Evolutionary conservation across 2,113 vertebrate genomes (phyloP).

Genomic region (Xiphophorus couchianus): DNA sequence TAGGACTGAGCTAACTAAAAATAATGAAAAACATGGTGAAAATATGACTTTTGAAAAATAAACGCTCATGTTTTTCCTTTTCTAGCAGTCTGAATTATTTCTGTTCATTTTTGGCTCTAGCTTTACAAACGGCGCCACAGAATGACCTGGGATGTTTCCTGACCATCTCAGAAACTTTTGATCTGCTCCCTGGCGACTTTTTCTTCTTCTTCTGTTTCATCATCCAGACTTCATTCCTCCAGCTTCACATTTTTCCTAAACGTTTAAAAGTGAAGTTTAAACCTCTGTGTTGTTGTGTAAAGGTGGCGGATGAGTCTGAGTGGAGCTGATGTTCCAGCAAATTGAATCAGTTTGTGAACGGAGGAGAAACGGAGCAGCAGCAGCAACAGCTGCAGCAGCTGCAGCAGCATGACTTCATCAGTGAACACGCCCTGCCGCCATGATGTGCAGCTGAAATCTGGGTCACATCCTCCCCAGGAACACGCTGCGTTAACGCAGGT

Average conservation of each 20-base stretch:
- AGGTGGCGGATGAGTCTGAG: no score
- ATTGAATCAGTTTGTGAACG: conserved; percentile 40
- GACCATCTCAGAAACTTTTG: no score
- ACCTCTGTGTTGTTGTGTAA: background rate
- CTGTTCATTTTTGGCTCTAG: no score
- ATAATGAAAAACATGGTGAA: no score
- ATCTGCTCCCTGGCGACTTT: no score
- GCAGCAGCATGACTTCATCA: no score
- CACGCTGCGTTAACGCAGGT: background rate
- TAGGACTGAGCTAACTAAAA: no score
- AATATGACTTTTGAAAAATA: no score
- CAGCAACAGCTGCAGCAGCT: background rate
- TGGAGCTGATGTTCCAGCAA: conserved; percentile 10
- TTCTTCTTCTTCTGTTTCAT: conserved; percentile 17
- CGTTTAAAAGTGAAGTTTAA: background rate
- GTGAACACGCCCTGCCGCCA: conserved; percentile 10
- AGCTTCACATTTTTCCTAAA: background rate
- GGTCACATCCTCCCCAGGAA: conserved; percentile 45
- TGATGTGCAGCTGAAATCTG: conserved; percentile 42
- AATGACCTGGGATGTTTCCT: no score
- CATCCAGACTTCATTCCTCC: background rate
- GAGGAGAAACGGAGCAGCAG: conserved; percentile 23
- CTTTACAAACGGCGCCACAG: no score
- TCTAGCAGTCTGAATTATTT: no score
- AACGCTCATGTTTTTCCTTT: no score